phyloP scores from a whole-genome alignment of 1,140 invertebrate genomes.

The Periplaneta americana region DNA sequence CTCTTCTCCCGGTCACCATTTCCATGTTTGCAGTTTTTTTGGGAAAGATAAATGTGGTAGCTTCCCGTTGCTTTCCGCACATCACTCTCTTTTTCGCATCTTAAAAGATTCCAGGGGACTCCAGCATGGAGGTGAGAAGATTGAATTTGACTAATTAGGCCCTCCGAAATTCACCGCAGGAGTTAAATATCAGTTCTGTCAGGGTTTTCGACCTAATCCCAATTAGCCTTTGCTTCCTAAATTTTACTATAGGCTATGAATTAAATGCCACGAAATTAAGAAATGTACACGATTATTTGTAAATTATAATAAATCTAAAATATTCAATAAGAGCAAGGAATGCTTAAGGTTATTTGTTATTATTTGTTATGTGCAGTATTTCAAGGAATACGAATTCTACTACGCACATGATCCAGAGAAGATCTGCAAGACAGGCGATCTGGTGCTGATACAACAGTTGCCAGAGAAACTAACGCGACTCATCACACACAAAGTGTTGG shows the following conservation, averaged over 20 bases:
- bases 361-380: constrained; percentile 59
- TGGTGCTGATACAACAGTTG: constrained; percentile 69
- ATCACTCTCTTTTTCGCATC: no score
- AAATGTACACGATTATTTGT: constrained; percentile 1
- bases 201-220: no score
- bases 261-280: background rate
- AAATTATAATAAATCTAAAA: background rate
- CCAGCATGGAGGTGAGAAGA: no score
- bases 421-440: constrained; percentile 72
- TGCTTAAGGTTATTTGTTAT: constrained; percentile 19
- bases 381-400: constrained; percentile 58
- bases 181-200: no score
- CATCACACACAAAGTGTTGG: constrained; percentile 71
- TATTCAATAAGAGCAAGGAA: background rate
- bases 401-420: constrained; percentile 73
- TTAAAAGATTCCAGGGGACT: no score
- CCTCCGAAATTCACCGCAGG: no score
- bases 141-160: no score
- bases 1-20: no score
- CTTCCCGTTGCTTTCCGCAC: no score
- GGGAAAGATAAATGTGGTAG: no score
- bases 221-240: no score
- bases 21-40: no score
- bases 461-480: constrained; percentile 63
- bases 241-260: background rate